phyloP scores from a whole-genome alignment of 2,113 vertebrate genomes.

The Brachirus orientalis region DNA sequence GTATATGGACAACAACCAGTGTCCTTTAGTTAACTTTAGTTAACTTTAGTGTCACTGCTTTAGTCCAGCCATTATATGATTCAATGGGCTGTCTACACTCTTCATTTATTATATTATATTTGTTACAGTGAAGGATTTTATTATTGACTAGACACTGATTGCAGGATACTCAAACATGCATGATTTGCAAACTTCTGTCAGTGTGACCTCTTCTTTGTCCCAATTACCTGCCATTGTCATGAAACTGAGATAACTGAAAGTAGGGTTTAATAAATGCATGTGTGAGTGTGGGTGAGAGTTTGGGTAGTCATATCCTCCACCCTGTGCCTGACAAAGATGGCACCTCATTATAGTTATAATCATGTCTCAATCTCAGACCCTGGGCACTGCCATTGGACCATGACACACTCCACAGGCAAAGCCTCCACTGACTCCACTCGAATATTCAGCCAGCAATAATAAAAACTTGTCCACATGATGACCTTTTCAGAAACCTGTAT shows the following conservation, averaged over 20 bases:
- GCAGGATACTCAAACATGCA: conserved; percentile 54
- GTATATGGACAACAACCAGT: conserved; percentile 1
- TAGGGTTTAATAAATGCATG: background rate
- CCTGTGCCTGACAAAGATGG: conserved; percentile 18
- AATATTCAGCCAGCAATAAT: background rate
- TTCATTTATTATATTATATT: too few species aligned
- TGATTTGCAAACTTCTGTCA: conserved; percentile 69
- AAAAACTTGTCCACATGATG: conserved; percentile 7
- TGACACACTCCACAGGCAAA: background rate
- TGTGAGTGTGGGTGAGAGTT: background rate
- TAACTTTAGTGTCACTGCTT: conserved; percentile 37
- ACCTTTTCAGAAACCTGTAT: conserved; percentile 13
- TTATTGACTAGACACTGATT: conserved; percentile 69
- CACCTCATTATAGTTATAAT: conserved; percentile 57
- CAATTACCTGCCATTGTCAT: conserved; percentile 26
- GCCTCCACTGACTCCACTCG: background rate
- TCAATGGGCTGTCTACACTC: conserved; percentile 57
- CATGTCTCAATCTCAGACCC: conserved; percentile 31
- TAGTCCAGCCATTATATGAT: conserved; percentile 62
- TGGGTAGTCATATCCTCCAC: background rate
- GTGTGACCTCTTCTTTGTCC: conserved; percentile 28
- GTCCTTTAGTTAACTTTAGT: conserved; percentile 46
- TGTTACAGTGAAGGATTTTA: conserved; percentile 48
- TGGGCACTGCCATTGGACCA: background rate
- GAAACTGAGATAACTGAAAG: conserved; percentile 31